Percentiles rank a stretch among this genome's conserved stretches.
phyloP scores from a whole-genome alignment of 2,888 invertebrate genomes.

The Dendrolimus pini region DNA sequence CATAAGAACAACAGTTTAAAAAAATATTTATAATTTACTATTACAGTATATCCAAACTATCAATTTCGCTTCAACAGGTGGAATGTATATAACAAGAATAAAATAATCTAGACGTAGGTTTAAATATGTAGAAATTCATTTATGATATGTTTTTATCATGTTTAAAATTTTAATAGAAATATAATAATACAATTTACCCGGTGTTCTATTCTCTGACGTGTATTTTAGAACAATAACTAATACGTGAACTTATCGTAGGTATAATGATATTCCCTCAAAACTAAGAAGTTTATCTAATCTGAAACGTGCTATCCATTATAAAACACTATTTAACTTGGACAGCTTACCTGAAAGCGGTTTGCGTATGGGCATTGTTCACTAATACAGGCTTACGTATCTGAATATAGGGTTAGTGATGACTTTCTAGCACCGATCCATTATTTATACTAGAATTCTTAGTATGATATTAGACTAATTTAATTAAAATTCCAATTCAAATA shows the following conservation, averaged over 20 bases:
- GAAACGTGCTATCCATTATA: too few species aligned
- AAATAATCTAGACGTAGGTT: conserved; percentile 10
- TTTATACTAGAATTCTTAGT: not conserved
- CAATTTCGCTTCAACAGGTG: conserved; percentile 6
- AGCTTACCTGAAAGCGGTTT: too few species aligned
- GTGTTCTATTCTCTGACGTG: not conserved
- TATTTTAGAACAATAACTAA: not conserved
- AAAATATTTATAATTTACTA: conserved; percentile 4
- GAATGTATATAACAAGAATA: conserved; percentile 8
- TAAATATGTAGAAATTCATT: conserved; percentile 27
- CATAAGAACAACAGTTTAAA: conserved; percentile 2
- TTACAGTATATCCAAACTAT: conserved; percentile 14
- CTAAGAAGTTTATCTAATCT: too few species aligned
- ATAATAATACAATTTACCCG: conserved; percentile 1
- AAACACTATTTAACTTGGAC: too few species aligned
- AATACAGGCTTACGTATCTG: not conserved
- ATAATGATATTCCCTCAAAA: too few species aligned
- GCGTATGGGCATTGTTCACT: too few species aligned
- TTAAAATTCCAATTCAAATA: not conserved
- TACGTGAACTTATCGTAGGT: too few species aligned
- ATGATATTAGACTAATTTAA: not conserved
- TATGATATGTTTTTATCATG: conserved; percentile 35
- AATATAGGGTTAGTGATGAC: not conserved
- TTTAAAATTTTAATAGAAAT: conserved; percentile 1
- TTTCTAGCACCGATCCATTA: not conserved